These are phyloP conservation scores for Conger conger DNA, from an alignment of 2,113 vertebrate genomes.

Conservation along the genomic window DNA sequence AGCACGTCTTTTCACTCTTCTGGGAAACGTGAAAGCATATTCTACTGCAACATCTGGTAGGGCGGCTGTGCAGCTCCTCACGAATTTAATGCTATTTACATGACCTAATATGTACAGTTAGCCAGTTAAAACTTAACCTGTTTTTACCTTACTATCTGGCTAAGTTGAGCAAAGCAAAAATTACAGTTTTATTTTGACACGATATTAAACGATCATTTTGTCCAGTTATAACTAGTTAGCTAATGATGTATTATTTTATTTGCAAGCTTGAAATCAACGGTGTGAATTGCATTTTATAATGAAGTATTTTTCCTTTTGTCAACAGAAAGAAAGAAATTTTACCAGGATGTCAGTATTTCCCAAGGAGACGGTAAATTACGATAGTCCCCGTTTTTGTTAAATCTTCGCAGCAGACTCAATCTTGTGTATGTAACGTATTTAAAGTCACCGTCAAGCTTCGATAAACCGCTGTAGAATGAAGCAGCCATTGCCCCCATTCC, in stretches of 20 bases:
- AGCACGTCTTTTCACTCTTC: background rate
- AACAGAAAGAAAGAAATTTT: constrained; percentile 88
- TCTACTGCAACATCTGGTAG: constrained; percentile 56
- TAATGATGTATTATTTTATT: background rate
- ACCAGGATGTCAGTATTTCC: constrained; percentile 88
- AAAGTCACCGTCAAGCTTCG: background rate
- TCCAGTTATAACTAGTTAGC: background rate
- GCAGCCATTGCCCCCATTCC: background rate
- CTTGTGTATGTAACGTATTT: background rate
- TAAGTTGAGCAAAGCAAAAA: too few species aligned
- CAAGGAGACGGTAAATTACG: constrained; percentile 85
- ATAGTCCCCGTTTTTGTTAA: background rate
- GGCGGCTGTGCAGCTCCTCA: background rate
- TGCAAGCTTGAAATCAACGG: background rate
- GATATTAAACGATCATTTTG: background rate
- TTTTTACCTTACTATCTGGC: too few species aligned
- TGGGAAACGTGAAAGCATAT: constrained; percentile 38
- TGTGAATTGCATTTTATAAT: constrained; percentile 4
- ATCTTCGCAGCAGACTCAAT: background rate
- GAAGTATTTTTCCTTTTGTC: constrained; percentile 35
- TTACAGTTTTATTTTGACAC: too few species aligned
- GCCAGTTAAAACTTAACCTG: too few species aligned
- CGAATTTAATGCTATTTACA: background rate
- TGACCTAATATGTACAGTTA: too few species aligned
- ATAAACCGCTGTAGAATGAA: background rate